Evolutionary conservation across 2,113 vertebrate genomes (phyloP).

Genomic region (Plecturocebus donacophilus): DNA sequence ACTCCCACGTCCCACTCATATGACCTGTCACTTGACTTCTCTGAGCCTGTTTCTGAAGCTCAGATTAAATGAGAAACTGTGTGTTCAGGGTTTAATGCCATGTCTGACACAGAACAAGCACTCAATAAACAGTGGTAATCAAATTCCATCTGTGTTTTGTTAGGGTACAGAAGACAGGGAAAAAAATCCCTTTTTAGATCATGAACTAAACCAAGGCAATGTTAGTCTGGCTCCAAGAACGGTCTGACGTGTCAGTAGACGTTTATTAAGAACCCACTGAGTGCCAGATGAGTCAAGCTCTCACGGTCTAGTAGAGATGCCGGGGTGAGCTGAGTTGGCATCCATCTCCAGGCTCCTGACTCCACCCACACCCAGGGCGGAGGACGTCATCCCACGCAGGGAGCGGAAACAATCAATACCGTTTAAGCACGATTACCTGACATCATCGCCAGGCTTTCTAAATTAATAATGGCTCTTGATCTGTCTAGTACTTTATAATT

Average conservation of each 20-base stretch:
- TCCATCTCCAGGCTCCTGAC: background rate
- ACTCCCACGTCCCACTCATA: background rate
- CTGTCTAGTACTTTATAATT: background rate
- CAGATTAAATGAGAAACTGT: background rate
- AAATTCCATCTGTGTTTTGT: background rate
- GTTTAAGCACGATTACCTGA: background rate
- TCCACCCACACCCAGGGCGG: background rate
- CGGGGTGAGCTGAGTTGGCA: accelerated
- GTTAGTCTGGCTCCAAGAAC: background rate
- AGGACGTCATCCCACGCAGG: background rate
- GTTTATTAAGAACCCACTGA: background rate
- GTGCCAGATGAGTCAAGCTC: background rate
- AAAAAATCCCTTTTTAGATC: background rate
- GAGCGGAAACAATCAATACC: too few species aligned
- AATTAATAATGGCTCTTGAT: background rate
- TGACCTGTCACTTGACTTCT: background rate
- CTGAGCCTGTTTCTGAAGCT: background rate
- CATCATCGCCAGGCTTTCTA: background rate
- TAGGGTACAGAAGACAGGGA: background rate
- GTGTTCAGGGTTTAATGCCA: background rate
- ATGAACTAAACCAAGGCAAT: background rate
- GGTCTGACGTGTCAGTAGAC: background rate
- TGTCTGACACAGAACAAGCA: background rate
- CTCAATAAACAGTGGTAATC: background rate
- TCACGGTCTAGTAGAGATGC: background rate